Conservation (phyloP, 1,140 invertebrate genomes). For the Leguminivora glycinivorella region DNA sequence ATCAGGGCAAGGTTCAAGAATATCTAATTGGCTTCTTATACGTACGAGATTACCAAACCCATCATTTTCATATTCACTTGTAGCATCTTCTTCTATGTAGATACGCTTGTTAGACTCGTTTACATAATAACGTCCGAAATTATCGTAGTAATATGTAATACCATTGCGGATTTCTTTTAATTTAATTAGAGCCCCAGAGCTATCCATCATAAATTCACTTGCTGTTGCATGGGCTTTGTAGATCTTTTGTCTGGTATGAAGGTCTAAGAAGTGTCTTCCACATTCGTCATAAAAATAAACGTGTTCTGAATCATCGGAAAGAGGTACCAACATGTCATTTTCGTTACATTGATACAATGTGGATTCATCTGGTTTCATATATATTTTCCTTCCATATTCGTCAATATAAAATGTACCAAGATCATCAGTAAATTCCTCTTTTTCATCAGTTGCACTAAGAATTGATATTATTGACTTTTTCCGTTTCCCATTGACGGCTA, state of each 20-base stretch:
- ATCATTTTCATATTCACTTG: conserved; percentile 73
- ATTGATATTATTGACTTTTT: conserved; percentile 72
- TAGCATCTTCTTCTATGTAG: conserved; percentile 62
- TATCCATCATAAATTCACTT: conserved; percentile 72
- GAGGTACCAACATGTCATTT: conserved; percentile 58
- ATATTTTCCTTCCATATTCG: conserved; percentile 68
- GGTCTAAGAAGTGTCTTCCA: conserved; percentile 67
- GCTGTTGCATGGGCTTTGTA: conserved; percentile 66
- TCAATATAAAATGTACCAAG: conserved; percentile 65
- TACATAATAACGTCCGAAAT: conserved; percentile 66
- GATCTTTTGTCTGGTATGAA: conserved; percentile 56
- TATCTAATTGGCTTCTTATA: conserved; percentile 62
- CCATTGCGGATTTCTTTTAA: conserved; percentile 63
- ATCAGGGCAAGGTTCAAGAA: conserved; percentile 63
- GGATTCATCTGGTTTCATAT: conserved; percentile 55
- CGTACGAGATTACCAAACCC: conserved; percentile 71
- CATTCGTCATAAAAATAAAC: conserved; percentile 72
- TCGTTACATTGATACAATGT: conserved; percentile 65
- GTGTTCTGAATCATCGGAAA: conserved; percentile 61
- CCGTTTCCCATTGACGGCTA: conserved; percentile 61
- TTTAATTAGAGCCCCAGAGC: conserved; percentile 60
- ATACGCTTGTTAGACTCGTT: conserved; percentile 64
- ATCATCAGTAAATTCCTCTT: conserved; percentile 69
- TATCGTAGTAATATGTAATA: conserved; percentile 63
- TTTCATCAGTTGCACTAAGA: conserved; percentile 61